Conservation (phyloP, 2,797 vertebrate genomes). For the Myotis planiceps region DNA sequence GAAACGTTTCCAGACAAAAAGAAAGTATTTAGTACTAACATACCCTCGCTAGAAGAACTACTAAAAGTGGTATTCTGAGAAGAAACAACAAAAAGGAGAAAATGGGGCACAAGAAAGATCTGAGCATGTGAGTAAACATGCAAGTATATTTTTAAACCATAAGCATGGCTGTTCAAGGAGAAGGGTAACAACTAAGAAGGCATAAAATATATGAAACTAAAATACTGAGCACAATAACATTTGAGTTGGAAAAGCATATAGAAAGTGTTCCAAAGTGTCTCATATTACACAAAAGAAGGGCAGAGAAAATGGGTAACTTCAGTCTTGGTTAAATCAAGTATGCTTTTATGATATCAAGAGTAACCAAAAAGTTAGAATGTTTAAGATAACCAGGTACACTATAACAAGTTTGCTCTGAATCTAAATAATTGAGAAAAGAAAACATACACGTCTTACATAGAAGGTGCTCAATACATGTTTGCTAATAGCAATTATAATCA, state of each 20-base stretch:
- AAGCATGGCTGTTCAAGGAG: background rate
- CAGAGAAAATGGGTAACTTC: background rate
- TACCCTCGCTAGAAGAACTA: background rate
- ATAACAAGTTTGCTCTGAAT: constrained; percentile 6
- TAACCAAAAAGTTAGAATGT: background rate
- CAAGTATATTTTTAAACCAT: background rate
- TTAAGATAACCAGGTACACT: background rate
- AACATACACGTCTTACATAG: background rate
- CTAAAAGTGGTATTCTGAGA: background rate
- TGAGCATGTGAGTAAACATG: background rate
- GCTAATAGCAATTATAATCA: background rate
- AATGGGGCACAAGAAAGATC: background rate
- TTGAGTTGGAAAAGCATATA: background rate
- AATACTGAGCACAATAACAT: background rate
- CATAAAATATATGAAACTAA: background rate
- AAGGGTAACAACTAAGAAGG: background rate
- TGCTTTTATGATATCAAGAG: background rate
- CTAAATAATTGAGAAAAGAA: background rate
- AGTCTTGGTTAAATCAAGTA: background rate
- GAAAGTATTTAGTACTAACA: background rate
- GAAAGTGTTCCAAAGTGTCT: background rate
- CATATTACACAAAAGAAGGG: background rate
- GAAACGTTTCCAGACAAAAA: background rate
- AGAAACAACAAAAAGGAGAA: constrained; percentile 14
- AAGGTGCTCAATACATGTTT: background rate